Evolutionary conservation across 1,140 invertebrate species (phyloP), one percentile per base, ranked within the genome.

Genomic region (Drosophila ficusphila): DNA sequence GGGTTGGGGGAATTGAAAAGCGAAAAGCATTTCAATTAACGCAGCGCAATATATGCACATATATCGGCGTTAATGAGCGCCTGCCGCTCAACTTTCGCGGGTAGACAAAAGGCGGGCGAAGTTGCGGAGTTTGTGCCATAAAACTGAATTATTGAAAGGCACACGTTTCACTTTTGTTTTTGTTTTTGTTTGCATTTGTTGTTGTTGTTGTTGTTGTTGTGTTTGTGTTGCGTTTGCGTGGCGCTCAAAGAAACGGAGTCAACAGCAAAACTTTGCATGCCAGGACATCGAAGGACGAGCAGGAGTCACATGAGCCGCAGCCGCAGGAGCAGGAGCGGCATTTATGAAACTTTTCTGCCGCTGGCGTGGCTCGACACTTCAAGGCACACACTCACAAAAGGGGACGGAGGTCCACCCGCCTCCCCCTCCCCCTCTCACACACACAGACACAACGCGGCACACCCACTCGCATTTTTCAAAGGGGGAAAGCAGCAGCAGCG

Each of bases 281-380:
- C 46, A 8, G 49, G 64, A 67, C 60, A 67, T 38, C 64, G 51
- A 21, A 60, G 60, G 61, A 64, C 61, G 42, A 60, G 21, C 49
- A 52, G 8, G 48, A 70, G 16, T 48, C 31, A 36, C 33, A 44
- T 36, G 16, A 29, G 23, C 51, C 31, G 34, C 65, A 65, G 19
- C 44, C 48, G 73, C 57, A 68, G 39, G 11, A 36, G 44, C 3
- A 41, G 46, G 33, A 53, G 76, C 39, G 41, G 53, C 57, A 85
- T 79, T 83, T 78, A 61, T 79, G 49, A 75, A 86, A 85, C 82
- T 85, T 85, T 85, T 68, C 67, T 81, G 82, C 82, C 49, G 44
- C 53, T 69, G 67, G 72, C 81, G 67, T 78, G 58, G 74, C 71
- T 52, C 64, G 81, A 83, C 79, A 82, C 79, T 82, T 82, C 74